Percentiles rank a stretch among this genome's conserved stretches.
These are phyloP conservation scores for Helicoverpa zea DNA, from an alignment of 1,140 invertebrate species.

Conservation along the genomic window DNA sequence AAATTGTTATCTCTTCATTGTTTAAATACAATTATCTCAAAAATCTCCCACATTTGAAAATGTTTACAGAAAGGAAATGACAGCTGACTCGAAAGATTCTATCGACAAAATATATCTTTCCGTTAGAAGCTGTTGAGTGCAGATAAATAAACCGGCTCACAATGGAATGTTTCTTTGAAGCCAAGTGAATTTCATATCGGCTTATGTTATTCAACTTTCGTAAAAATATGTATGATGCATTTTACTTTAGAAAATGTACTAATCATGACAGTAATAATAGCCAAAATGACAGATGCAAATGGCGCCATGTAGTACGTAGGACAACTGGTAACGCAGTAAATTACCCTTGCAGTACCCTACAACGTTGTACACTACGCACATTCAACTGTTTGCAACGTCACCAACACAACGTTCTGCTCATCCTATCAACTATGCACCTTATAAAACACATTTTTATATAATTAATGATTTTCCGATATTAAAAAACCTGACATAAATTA, in stretches of 20 bases:
- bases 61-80: constrained; percentile 34
- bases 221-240: not conserved
- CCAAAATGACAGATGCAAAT: constrained; percentile 37
- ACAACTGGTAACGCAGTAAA: constrained; percentile 18
- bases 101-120: constrained; percentile 38
- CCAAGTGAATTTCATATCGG: not conserved
- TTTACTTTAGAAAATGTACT: not conserved
- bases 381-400: constrained; percentile 20
- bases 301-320: not conserved
- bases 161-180: constrained; percentile 23
- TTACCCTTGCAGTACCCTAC: constrained; percentile 3
- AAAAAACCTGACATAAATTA: constrained; percentile 32
- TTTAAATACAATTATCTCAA: constrained; percentile 1
- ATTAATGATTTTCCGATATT: constrained; percentile 28
- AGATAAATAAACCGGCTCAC: constrained; percentile 37
- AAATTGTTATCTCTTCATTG: not conserved
- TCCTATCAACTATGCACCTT: constrained; percentile 3
- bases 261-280: not conserved
- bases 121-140: constrained; percentile 28
- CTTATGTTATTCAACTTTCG: not conserved
- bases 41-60: constrained; percentile 20
- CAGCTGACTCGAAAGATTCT: constrained; percentile 23
- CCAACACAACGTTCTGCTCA: not conserved
- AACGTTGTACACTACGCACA: not conserved
- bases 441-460: constrained; percentile 12